These are phyloP conservation scores for Heteromurus nitidus DNA, from an alignment of 2,888 invertebrate species.

Conservation along the genomic window DNA sequence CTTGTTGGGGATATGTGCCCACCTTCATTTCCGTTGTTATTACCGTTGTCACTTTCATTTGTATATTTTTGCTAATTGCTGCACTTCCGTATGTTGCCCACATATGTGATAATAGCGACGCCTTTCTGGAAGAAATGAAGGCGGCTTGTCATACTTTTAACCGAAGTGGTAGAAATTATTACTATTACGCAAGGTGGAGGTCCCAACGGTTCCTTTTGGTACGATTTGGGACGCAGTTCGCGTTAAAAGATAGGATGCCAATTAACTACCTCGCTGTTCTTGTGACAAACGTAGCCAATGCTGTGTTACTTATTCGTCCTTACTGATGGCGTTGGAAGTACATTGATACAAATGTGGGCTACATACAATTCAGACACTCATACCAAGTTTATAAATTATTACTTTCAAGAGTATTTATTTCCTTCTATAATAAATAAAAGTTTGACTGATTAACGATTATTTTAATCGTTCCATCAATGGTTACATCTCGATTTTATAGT, in stretches of 20 bases:
- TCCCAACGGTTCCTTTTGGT: slow-evolving; percentile 8
- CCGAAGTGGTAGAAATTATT: background rate
- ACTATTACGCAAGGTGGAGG: background rate
- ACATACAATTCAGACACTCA: too few relatives aligned
- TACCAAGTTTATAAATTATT: too few relatives aligned
- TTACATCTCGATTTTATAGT: too few relatives aligned
- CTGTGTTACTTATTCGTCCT: slow-evolving; percentile 15
- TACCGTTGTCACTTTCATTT: background rate
- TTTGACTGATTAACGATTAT: too few relatives aligned
- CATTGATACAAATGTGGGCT: too few relatives aligned
- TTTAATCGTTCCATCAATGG: too few relatives aligned
- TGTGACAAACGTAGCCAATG: slow-evolving; percentile 24
- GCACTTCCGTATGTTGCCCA: background rate
- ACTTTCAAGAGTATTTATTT: too few relatives aligned
- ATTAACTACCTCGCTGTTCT: slow-evolving; percentile 3
- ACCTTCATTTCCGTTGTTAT: background rate
- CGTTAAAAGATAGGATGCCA: background rate
- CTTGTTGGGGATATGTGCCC: background rate
- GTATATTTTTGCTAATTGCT: background rate
- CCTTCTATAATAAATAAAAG: too few relatives aligned
- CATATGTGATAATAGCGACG: slow-evolving; percentile 3
- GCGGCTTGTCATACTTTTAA: background rate
- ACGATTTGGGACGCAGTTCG: slow-evolving; percentile 4
- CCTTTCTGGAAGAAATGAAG: background rate
- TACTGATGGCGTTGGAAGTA: too few relatives aligned